Conservation (phyloP, 2,888 invertebrate species). For the Coenonympha arcania region DNA sequence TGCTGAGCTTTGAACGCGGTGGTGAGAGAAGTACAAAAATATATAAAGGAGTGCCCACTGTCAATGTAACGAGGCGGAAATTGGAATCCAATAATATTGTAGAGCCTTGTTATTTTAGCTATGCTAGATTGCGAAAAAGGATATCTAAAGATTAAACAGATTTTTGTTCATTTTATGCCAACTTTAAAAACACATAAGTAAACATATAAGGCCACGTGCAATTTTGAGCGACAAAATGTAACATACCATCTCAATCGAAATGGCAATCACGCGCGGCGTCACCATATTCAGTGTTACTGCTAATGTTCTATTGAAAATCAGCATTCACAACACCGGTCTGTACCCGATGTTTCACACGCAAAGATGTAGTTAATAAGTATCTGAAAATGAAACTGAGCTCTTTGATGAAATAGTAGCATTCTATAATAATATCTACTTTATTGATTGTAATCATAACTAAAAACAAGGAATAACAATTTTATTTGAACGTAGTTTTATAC, state of each 20-base stretch:
- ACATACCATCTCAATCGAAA: conserved; percentile 62
- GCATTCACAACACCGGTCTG: conserved; percentile 28
- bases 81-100: no score
- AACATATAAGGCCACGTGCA: conserved; percentile 55
- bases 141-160: no score
- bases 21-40: background rate
- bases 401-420: no score
- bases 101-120: no score
- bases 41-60: no score
- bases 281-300: conserved; percentile 55
- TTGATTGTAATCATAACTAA: background rate
- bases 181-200: background rate
- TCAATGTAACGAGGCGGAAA: no score
- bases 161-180: background rate
- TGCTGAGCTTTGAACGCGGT: background rate
- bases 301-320: conserved; percentile 67
- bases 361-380: conserved; percentile 28
- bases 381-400: background rate
- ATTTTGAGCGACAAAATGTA: conserved; percentile 67
- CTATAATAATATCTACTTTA: no score
- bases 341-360: conserved; percentile 43
- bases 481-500: background rate
- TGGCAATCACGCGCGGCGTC: conserved; percentile 64
- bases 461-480: background rate
- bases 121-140: no score